Evolutionary conservation across 2,797 vertebrate species (phyloP).

Genomic region (Setipinna tenuifilis): DNA sequence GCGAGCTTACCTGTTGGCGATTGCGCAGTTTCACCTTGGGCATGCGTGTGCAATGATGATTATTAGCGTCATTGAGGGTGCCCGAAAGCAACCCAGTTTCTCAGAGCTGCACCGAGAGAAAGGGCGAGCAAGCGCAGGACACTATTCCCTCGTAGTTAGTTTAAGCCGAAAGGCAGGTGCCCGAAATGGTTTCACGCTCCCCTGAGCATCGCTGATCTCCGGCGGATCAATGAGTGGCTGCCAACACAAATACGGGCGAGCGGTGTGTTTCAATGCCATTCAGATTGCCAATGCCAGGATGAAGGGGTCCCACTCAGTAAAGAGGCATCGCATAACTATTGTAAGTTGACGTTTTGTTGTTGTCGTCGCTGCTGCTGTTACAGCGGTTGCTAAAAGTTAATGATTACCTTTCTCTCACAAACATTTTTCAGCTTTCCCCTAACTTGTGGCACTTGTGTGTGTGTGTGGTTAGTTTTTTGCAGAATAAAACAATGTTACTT

Average conservation of each 20-base stretch:
- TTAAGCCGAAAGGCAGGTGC: constrained; percentile 47
- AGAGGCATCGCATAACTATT: constrained; percentile 58
- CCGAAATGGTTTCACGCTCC: constrained; percentile 48
- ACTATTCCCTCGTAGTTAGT: constrained; percentile 35
- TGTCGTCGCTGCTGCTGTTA: not conserved
- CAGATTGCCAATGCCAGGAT: constrained; percentile 56
- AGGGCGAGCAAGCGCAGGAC: not conserved
- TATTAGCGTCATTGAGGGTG: not conserved
- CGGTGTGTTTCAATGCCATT: constrained; percentile 53
- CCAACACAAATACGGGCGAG: constrained; percentile 51
- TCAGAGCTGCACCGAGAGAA: not conserved
- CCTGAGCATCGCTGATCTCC: constrained; percentile 46
- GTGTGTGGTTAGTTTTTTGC: not conserved
- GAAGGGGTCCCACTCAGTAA: constrained; percentile 63
- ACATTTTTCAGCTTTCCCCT: not conserved
- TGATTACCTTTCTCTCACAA: not conserved
- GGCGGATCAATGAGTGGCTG: constrained; percentile 57
- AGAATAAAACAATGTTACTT: not conserved
- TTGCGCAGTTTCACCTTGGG: constrained; percentile 36
- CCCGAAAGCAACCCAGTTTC: constrained; percentile 25
- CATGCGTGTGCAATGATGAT: constrained; percentile 35
- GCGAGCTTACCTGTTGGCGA: constrained; percentile 37
- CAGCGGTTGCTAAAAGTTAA: constrained; percentile 27
- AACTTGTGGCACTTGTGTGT: not conserved
- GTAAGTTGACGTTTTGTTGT: constrained; percentile 54